Conservation (phyloP, 2,888 invertebrate species). For the Microchrysa polita region DNA sequence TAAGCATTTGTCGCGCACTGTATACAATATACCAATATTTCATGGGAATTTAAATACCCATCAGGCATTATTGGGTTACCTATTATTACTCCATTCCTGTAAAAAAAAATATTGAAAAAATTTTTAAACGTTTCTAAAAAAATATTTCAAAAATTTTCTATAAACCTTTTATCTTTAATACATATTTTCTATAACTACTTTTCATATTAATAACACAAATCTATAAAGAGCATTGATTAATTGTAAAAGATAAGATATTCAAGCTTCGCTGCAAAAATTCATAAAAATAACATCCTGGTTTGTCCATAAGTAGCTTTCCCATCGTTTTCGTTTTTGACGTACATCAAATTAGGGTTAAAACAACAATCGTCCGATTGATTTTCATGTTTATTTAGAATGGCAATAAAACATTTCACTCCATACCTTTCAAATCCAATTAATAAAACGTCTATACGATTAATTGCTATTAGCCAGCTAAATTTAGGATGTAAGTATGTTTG, state of each 20-base stretch:
- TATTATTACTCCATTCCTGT: no score
- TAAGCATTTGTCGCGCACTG: no score
- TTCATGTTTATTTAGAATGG: slow-evolving; percentile 32
- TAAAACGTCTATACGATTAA: slow-evolving; percentile 27
- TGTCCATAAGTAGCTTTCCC: neutral
- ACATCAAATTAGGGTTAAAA: slow-evolving; percentile 39
- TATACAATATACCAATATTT: no score
- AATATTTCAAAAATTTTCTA: no score
- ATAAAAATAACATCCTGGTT: slow-evolving; percentile 29
- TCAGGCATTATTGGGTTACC: no score
- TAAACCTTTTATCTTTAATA: no score
- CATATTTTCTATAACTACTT: no score
- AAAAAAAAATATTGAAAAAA: no score
- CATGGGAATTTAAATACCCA: no score
- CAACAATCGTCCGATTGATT: slow-evolving; percentile 20
- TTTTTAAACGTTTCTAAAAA: no score
- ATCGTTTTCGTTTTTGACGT: neutral
- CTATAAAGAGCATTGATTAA: neutral
- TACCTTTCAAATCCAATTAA: slow-evolving; percentile 40
- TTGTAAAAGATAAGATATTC: slow-evolving; percentile 16
- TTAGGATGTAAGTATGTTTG: neutral
- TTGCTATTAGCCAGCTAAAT: slow-evolving; percentile 14
- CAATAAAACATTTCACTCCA: slow-evolving; percentile 39
- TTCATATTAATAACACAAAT: neutral
- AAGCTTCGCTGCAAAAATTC: neutral